Base-by-base conservation (phyloP, 2,113 vertebrate genomes). In the Notechis scutatus region DNA sequence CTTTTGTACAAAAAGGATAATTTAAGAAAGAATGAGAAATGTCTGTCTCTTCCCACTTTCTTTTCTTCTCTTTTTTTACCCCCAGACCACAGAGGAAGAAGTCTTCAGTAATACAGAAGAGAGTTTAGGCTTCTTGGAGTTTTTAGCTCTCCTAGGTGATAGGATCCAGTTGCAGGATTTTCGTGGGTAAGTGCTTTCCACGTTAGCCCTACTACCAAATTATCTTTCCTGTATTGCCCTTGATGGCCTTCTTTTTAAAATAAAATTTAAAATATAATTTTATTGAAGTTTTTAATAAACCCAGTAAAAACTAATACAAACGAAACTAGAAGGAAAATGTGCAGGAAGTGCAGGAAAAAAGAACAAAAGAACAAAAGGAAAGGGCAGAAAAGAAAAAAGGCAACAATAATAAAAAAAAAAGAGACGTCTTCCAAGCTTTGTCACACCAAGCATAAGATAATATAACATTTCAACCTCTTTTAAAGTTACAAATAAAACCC, bases 81-180 rank as follows among this genome's bases (percentile, higher is more conserved):
- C 90, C 47, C 90, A 99, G 99, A 96, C 98, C 1, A 98, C 98
- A 0, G 99, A 99, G 94, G 98, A 98, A 95, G 98, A 99, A 61
- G 98, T 99, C 93, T 98, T 99, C 74, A 96, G 98, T 94, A 99
- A 99, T 96, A 98, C 97, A 12, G 97, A 98, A 86, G 98, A 99
- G 95, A 99, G 98, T 95, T 96, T 98, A 45, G 98, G 97, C 92
- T 99, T 99, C 93, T 95, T 97, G 86, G 98, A 98, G 69, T 98
- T 99, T 94, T 96, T 99, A 88, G 97, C 98, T 47, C 97, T 99
- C 94, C 96, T 99, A 95, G 99, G 99, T 54, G 98, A 98, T 90
- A 98, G 97, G 0, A 96, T 99, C 93, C 96, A 98, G 92, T 97
- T 99, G 81, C 98, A 98, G 92, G 98, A 98, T 94, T 99, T 99